A percentile compares a stretch with the other conserved stretches of the same genome.
phyloP scores from a whole-genome alignment of 2,797 vertebrate genomes.

The Propithecus perrieri region DNA sequence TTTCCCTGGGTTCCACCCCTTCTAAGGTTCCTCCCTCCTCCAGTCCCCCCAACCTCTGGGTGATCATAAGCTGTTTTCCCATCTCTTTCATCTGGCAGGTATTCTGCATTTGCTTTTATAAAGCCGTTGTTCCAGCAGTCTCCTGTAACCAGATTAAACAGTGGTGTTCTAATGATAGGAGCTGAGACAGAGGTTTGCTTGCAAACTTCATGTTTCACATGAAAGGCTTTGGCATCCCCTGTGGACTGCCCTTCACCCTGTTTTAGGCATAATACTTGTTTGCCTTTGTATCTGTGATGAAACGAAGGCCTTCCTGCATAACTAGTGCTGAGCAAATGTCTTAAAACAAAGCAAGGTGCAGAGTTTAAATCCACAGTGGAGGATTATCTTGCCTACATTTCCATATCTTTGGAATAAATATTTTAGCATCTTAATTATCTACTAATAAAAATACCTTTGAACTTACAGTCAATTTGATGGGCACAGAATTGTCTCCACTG shows the following conservation, averaged over 20 bases:
- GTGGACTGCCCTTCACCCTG: constrained; percentile 45
- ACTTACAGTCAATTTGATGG: constrained; percentile 84
- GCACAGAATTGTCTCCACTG: constrained; percentile 74
- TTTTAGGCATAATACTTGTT: constrained; percentile 78
- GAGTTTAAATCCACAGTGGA: constrained; percentile 77
- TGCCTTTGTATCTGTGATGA: constrained; percentile 78
- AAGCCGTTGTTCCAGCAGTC: constrained; percentile 51
- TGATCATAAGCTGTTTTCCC: not conserved
- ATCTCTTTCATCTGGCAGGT: constrained; percentile 60
- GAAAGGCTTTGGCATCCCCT: constrained; percentile 57
- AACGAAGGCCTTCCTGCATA: constrained; percentile 71
- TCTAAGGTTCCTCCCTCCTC: not conserved
- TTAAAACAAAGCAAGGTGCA: constrained; percentile 79
- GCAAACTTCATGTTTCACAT: constrained; percentile 64
- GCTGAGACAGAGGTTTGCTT: constrained; percentile 41
- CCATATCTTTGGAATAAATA: constrained; percentile 85
- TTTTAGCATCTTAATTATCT: constrained; percentile 87
- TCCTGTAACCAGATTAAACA: constrained; percentile 56
- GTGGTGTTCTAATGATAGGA: not conserved
- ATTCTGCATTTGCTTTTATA: constrained; percentile 58
- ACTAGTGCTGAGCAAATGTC: constrained; percentile 67
- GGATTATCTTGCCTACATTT: constrained; percentile 84
- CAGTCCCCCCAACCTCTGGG: not conserved
- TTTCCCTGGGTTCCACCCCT: not conserved
- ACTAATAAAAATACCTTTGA: constrained; percentile 87